These are phyloP conservation scores for Pseudeuparius sepicola DNA, from an alignment of 2,888 invertebrate genomes.

Conservation along the genomic window DNA sequence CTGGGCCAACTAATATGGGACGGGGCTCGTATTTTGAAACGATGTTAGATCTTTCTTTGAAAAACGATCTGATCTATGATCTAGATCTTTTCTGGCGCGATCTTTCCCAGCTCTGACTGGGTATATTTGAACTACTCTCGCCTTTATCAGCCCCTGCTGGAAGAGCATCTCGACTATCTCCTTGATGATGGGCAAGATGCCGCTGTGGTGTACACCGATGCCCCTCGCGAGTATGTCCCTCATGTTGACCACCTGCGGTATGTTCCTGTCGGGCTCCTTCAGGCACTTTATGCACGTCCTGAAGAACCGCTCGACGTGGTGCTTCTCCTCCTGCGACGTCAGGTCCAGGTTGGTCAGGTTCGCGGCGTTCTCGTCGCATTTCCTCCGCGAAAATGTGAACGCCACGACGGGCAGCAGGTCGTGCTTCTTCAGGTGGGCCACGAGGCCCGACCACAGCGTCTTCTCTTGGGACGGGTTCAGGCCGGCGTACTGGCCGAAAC, in stretches of 20 bases:
- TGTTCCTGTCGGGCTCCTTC: slow-evolving; percentile 74
- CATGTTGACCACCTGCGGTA: slow-evolving; percentile 78
- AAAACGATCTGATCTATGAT: too few species aligned
- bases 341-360: slow-evolving; percentile 56
- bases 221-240: slow-evolving; percentile 67
- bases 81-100: too few species aligned
- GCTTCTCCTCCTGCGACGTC: slow-evolving; percentile 76
- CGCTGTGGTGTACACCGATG: slow-evolving; percentile 96
- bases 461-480: slow-evolving; percentile 59
- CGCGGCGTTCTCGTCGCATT: slow-evolving; percentile 61
- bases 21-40: too few species aligned
- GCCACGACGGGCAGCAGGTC: slow-evolving; percentile 89
- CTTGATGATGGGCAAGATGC: slow-evolving; percentile 95
- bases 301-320: slow-evolving; percentile 77
- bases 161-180: slow-evolving; percentile 98
- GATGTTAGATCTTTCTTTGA: too few species aligned
- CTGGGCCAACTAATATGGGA: too few species aligned
- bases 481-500: slow-evolving; percentile 17
- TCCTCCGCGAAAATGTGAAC: slow-evolving; percentile 82
- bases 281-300: slow-evolving; percentile 61
- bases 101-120: too few species aligned
- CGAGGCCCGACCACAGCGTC: slow-evolving; percentile 70
- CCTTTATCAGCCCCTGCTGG: slow-evolving; percentile 77
- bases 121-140: too few species aligned
- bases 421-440: slow-evolving; percentile 70